Base-by-base conservation (phyloP, 2,113 vertebrate species). In the Dasyprocta punctata region DNA sequence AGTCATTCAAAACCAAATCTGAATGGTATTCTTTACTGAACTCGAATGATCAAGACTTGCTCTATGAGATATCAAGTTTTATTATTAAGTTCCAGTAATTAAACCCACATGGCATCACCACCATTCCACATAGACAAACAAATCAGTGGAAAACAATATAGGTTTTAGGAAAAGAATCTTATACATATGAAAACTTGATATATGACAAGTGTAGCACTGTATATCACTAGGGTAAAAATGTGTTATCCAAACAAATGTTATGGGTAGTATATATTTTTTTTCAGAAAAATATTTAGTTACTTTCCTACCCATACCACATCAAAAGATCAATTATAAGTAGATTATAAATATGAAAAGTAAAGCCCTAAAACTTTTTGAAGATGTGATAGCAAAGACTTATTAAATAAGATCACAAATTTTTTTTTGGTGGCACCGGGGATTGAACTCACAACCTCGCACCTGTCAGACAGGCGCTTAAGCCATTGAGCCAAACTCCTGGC, bases 51-150 rank as follows among this genome's bases (percentile, higher is more conserved):
- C 28, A 85, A 96, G 17, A 47, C 13, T 78, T 65, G 65, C 1
- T 73, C 26, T 80, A 58, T 30, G n/a, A 80, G 41, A 92, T 86
- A 75, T 73, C 24, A 94, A 86, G 56, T 20, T 92, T 85, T 85
- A 54, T 89, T 67, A 92, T 95, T 7, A 95, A 85, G 73, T 36
- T 92, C 49, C 58, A n/a, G 30, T 82, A 69, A 73, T 82, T 54
- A 89, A 88, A 84, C 36, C 44, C 56, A 54, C 22, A 4, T 33
- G 61, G 11, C 30, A 88, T 94, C 63, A 88, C 54, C 26, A 36
- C 41, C 88, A 78, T 8, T 86, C 20, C 7, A 20, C 49, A 49
- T 17, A 63, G 36, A 90, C 1, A 86, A 77, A 81, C 33, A 85
- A 36, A 92, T 41, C 13, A 83, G 44, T 47, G 73, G 30, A 54